phyloP scores from a whole-genome alignment of 1,140 invertebrate genomes.

The Drosophila orosa region DNA sequence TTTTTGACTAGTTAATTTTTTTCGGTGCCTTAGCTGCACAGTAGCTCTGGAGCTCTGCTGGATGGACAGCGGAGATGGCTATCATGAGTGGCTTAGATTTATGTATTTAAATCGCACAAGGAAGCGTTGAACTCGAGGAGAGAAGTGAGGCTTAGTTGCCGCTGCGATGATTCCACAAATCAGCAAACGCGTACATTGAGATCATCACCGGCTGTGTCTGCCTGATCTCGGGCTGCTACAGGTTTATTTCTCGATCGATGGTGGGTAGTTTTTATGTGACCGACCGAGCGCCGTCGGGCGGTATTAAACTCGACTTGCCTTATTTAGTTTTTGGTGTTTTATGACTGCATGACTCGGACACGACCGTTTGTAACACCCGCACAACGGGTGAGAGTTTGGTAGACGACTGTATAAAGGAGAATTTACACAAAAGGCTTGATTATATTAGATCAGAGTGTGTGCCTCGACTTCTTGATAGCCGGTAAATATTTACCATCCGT shows the following conservation, averaged over 20 bases:
- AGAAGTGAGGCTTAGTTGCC: conserved; percentile 6
- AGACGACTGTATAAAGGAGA: conserved; percentile 11
- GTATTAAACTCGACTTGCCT: conserved; percentile 70
- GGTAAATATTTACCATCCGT: conserved; percentile 48
- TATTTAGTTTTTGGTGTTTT: conserved; percentile 70
- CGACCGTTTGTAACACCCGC: conserved; percentile 65
- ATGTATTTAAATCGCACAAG: conserved; percentile 30
- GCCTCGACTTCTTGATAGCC: conserved; percentile 31
- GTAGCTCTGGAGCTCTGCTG: conserved; percentile 30
- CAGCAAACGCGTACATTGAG: conserved; percentile 67
- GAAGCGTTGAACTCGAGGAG: conserved; percentile 23
- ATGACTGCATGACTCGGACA: conserved; percentile 67
- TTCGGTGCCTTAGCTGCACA: conserved; percentile 27
- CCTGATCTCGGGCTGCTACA: conserved; percentile 59
- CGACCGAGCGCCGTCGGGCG: conserved; percentile 41
- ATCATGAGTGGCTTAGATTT: conserved; percentile 45
- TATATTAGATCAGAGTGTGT: conserved; percentile 44
- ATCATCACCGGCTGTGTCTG: conserved; percentile 65
- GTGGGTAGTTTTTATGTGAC: conserved; percentile 79
- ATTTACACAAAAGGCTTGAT: conserved; percentile 29
- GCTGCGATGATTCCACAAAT: conserved; percentile 67
- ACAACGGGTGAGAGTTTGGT: conserved; percentile 35
- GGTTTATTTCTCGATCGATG: conserved; percentile 70
- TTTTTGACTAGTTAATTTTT: conserved; percentile 6
- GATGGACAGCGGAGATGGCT: conserved; percentile 35